Evolutionary conservation across 1,140 invertebrate species (phyloP), one percentile per base, ranked within the genome.

Genomic region (Drosophila paulistorum): DNA sequence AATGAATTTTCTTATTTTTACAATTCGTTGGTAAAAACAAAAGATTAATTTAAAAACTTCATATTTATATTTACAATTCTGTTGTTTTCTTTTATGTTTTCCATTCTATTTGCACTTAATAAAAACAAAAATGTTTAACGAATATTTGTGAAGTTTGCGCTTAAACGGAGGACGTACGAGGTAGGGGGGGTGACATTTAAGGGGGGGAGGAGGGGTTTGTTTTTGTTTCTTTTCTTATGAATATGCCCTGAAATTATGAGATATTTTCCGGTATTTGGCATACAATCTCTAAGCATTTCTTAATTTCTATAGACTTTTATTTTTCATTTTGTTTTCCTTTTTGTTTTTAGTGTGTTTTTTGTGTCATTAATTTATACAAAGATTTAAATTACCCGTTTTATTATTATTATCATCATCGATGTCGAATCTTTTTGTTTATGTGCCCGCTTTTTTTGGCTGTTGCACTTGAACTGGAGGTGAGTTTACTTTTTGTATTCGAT

Each of bases 361-460:
- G 17, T 61, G 55, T 37, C 35, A 61, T 61, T 42, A 42, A 41
- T 42, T 61, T 17, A 62, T 26, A 37, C 17, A 51, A 51, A 51
- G 9, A 11, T 51, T 7, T 51, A 23, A 51, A 23, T 51, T 51
- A 51, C 45, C 45, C 10, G 13, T 51, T 51, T 51, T 10, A 51
- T 90, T 86, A 91, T 77, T 7, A n/a, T 59, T 2, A 35, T 45
- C 67, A 84, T 90, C 90, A 91, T 77, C 91, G 91, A 87, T 92
- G 91, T 33, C 87, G 59, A 33, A 92, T 92, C 62, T 92, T 92
- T 61, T 87, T 91, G 65, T 86, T 90, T 37, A 91, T 86, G 35
- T 81, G 81, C 3, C 86, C 79, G 39, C 80, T 75, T 41, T 91
- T 86, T 63, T 91, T 92, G 10, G 86, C 86, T 17, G 83, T 91